Percentiles rank a stretch among this genome's conserved stretches.
These are phyloP conservation scores for Alexandromys fortis DNA, from an alignment of 2,113 vertebrate genomes.

Conservation along the genomic window DNA sequence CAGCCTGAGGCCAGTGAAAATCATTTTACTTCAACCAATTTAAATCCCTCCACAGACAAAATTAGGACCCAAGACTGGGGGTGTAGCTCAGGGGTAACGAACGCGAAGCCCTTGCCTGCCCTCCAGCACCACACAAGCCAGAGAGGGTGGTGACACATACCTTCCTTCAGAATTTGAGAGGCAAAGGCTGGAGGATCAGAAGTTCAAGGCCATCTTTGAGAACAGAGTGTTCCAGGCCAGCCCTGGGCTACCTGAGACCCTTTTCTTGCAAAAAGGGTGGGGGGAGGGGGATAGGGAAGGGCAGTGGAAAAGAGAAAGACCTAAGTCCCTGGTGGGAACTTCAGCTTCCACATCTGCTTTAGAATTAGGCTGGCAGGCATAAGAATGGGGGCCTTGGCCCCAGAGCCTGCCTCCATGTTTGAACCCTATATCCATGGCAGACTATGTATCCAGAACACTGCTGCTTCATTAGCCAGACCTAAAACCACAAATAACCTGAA, in stretches of 20 bases:
- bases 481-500: not conserved
- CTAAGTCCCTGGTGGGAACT: not conserved
- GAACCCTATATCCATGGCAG: not conserved
- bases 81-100: not conserved
- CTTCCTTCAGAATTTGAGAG: not conserved
- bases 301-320: not conserved
- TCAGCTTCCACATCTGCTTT: not conserved
- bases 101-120: not conserved
- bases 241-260: not conserved
- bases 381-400: not conserved
- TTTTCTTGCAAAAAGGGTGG: not conserved
- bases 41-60: not conserved
- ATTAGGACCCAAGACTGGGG: not conserved
- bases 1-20: not conserved
- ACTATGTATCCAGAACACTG: not conserved
- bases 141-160: not conserved
- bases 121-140: not conserved
- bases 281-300: rapidly evolving
- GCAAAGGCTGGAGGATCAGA: not conserved
- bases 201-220: not conserved
- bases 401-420: not conserved
- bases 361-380: not conserved
- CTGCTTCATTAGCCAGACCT: not conserved
- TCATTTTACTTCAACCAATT: not conserved
- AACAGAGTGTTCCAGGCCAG: not conserved